Conservation (phyloP, 2,888 invertebrate genomes). For the Dicycla oo region DNA sequence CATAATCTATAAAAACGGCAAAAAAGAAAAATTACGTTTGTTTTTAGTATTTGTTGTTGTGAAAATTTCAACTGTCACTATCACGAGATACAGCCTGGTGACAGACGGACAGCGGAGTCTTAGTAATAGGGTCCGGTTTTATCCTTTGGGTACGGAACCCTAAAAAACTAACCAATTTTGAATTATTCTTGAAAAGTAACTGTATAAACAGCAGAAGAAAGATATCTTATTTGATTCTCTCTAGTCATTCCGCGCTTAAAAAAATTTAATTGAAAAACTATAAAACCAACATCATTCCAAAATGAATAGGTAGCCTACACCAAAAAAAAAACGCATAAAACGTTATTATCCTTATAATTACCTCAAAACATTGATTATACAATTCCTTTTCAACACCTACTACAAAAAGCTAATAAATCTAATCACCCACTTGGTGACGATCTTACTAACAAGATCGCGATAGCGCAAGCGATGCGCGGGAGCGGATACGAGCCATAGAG, state of each 20-base stretch:
- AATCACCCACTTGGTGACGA: conserved; percentile 41
- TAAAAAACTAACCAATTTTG: no score
- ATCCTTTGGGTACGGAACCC: no score
- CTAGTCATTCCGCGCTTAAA: neutral
- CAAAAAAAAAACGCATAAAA: no score
- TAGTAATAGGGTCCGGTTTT: no score
- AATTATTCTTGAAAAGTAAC: neutral
- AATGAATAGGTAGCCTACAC: neutral
- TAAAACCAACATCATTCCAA: neutral
- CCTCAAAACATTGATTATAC: neutral
- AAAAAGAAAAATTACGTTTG: no score
- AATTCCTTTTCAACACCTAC: conserved; percentile 11
- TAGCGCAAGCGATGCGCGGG: conserved; percentile 71
- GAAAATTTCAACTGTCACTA: no score
- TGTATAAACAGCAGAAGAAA: neutral
- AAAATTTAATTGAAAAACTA: neutral
- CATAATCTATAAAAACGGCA: no score
- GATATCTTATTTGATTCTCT: neutral
- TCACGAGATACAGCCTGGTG: no score
- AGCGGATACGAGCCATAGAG: conserved; percentile 74
- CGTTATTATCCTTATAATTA: no score
- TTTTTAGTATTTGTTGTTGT: no score
- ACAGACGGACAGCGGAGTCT: no score
- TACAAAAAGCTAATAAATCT: conserved; percentile 59
- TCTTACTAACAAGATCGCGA: conserved; percentile 76